A percentile compares a stretch with the other conserved stretches of the same genome.
Conservation (phyloP, 1,140 invertebrate species). For the Rhagoletis pomonella region DNA sequence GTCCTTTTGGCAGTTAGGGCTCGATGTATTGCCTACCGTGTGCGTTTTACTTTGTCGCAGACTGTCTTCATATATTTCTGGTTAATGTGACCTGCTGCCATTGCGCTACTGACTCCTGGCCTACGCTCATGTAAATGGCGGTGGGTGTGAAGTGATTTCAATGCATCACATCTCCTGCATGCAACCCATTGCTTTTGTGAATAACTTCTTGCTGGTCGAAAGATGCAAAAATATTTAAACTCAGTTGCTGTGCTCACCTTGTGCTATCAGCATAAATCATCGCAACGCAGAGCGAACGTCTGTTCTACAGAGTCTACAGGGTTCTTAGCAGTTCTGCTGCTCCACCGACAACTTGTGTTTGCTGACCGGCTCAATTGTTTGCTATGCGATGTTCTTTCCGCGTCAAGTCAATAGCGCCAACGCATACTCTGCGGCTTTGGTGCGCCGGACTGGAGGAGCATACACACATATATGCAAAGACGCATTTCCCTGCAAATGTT, state of each 20-base stretch:
- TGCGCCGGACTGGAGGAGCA: not conserved
- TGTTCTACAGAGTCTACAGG: not conserved
- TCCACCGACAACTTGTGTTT: not conserved
- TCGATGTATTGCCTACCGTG: not conserved
- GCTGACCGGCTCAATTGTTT: conserved; percentile 36
- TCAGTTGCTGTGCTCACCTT: not conserved
- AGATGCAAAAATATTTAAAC: conserved; percentile 12
- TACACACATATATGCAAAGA: not conserved
- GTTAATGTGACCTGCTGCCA: conserved; percentile 26
- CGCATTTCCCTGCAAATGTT: not conserved
- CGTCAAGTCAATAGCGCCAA: conserved; percentile 39
- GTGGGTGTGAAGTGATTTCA: not conserved
- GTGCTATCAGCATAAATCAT: conserved; percentile 44
- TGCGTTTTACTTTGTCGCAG: not conserved
- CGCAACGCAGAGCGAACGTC: not conserved
- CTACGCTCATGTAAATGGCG: not conserved
- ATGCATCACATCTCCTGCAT: not conserved
- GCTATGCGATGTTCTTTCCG: conserved; percentile 24
- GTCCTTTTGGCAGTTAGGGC: too few species aligned
- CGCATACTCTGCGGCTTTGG: conserved; percentile 20
- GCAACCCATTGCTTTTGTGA: not conserved
- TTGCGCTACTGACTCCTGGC: not conserved
- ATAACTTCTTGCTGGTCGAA: not conserved
- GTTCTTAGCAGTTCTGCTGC: not conserved
- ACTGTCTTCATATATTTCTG: conserved; percentile 1